Evolutionary conservation across 1,140 invertebrate species (phyloP), one percentile per base, ranked within the genome.

Genomic region (Camponotus vicinus): DNA sequence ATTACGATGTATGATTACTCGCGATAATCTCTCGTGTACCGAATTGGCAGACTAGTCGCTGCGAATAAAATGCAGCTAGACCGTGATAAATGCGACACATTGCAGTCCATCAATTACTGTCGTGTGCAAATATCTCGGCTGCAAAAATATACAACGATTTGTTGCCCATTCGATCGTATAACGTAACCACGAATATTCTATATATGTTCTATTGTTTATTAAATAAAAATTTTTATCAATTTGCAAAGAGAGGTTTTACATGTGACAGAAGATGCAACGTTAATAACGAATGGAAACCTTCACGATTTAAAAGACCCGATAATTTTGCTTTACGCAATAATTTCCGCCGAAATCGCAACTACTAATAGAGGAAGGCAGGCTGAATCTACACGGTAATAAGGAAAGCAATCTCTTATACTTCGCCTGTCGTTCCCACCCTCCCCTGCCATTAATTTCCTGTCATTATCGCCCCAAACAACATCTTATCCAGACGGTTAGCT

Each of bases 401-500:
- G 80, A 87, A 89, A 89, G 85, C 86, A 85, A 87, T 90, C 88
- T 89, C 88, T 89, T 90, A 79, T 80, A 89, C 59, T 63, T 55
- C 32, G 57, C 59, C 79, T 61, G 9, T 18, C 66, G 71, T 79
- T 57, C 45, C 55, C 59, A 59, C 77, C 34, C 27, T 21, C 49
- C 76, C 64, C 42, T 76, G 61, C 63, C 69, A 89, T 87, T 89
- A 89, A 90, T 90, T 90, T 89, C 88, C 89, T 85, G 79, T 13
- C 75, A 90, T 90, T 87, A 87, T 90, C 88, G 57, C 40, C 32
- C 8, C 69, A 49, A 85, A 70, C 49, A 75, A 89, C 64, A 86
- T 87, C 75, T 90, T 89, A 86, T 82, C 76, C 77, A 57, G 57
- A 49, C 76, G 59, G 45, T 78, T 85, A 71, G 75, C 67, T 70